Evolutionary conservation across 2,113 vertebrate species (phyloP), one percentile per base, ranked within the genome.

Genomic region (Chamaetylas fuelleborni): DNA sequence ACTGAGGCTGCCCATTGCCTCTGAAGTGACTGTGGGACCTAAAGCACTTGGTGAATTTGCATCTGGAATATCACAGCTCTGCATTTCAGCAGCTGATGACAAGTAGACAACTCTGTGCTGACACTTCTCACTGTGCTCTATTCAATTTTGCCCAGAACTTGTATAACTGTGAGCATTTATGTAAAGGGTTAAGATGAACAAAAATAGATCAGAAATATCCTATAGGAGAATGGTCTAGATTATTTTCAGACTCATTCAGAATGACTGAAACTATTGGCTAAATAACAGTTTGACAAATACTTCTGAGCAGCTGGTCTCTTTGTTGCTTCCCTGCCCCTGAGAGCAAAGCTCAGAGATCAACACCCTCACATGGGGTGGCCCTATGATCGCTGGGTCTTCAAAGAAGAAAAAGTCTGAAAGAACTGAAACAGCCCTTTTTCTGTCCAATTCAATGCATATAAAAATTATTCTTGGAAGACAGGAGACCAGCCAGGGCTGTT

Each of bases 261-360:
- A 86, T 83, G 43, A 86, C 56, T 80, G 24, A 86, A 92, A 70
- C 11, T 64, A 36, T 33, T 88, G 72, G 34, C 47, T 92, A 92
- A 94, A 77, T 74, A 93, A 78, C 65, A 95, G 86, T 51, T 91
- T 94, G 90, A 33, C 50, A 93, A 66, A 93, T 81, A 45, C 53
- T 95, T 93, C 67, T 71, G 60, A 95, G 53, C 31, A 83, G 28
- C 48, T 83, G 83, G 45, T 81, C 60, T 93, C 76, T 91, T 45
- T 92, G 43, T 78, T 88, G 56, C 60, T 71, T 92, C 82, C 25
- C 23, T 83, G 67, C 26, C 65, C 43, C 80, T 66, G 64, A 92
- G 88, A 96, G 88, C 43, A 92, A 92, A 88, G 67, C 88, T 90
- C 51, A 86, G 64, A 83, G 58, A 88, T 88, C 80, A 90, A 84